Evolutionary conservation across 1,140 invertebrate species (phyloP).

Genomic region (Drosophila novamexicana): DNA sequence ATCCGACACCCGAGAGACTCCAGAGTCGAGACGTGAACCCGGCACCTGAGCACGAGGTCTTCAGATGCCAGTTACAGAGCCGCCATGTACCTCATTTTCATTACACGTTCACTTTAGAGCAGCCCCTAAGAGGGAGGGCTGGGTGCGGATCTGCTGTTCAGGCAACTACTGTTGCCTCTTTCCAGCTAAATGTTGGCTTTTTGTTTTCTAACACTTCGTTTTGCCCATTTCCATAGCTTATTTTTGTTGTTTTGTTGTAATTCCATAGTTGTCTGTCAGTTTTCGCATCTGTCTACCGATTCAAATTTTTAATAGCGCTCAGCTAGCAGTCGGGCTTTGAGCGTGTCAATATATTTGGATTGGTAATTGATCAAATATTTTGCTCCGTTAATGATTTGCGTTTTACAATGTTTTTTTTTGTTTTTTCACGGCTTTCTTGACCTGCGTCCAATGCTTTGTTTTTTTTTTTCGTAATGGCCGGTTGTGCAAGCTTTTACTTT

Average conservation of each 20-base stretch:
- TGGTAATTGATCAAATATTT: constrained; percentile 78
- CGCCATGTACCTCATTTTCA: constrained; percentile 55
- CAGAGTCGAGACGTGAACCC: constrained; percentile 6
- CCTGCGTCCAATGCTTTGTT: constrained; percentile 36
- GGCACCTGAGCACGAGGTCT: constrained; percentile 17
- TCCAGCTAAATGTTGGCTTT: constrained; percentile 48
- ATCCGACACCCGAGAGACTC: background rate
- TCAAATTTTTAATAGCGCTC: constrained; percentile 56
- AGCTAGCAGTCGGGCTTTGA: constrained; percentile 39
- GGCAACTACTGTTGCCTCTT: constrained; percentile 64
- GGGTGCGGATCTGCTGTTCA: background rate
- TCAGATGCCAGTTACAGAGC: constrained; percentile 37
- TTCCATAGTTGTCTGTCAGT: constrained; percentile 74
- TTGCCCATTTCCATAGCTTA: constrained; percentile 2
- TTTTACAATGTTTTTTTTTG: constrained; percentile 33
- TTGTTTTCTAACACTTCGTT: constrained; percentile 61
- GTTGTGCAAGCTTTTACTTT: constrained; percentile 67
- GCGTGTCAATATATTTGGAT: constrained; percentile 59
- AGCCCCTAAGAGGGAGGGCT: background rate
- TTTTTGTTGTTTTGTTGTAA: constrained; percentile 49
- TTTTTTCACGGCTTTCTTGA: constrained; percentile 61
- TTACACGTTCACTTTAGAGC: constrained; percentile 64
- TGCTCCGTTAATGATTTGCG: constrained; percentile 56
- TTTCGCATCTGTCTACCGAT: constrained; percentile 75
- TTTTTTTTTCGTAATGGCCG: constrained; percentile 14